These are phyloP conservation scores for Ardeotis arabs DNA, from an alignment of 2,113 vertebrate genomes.

Conservation along the genomic window DNA sequence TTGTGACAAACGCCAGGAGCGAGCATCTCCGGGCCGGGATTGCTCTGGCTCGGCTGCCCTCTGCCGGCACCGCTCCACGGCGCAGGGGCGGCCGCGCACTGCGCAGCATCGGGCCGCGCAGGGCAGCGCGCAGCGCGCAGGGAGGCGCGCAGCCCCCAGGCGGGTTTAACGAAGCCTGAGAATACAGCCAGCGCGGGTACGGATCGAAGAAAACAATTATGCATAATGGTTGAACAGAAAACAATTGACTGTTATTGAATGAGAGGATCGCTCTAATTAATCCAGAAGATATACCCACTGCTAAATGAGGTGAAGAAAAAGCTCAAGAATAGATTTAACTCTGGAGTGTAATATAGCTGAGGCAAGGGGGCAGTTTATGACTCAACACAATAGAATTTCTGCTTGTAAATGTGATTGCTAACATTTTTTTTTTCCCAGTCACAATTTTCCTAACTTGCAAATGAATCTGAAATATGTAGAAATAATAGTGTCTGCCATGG, in stretches of 20 bases:
- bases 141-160: neutral
- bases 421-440: conserved; percentile 26
- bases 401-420: conserved; percentile 35
- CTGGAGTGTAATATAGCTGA: conserved; percentile 28
- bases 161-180: conserved; percentile 53
- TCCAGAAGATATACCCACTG: conserved; percentile 71
- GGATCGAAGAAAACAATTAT: conserved; percentile 65
- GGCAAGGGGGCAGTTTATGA: conserved; percentile 68
- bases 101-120: neutral
- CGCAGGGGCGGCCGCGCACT: conserved; percentile 20
- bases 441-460: conserved; percentile 57
- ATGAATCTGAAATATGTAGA: conserved; percentile 57
- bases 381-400: conserved; percentile 54
- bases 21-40: conserved; percentile 68
- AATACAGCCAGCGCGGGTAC: conserved; percentile 27
- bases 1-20: neutral
- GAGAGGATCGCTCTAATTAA: conserved; percentile 71
- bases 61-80: conserved; percentile 76
- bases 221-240: conserved; percentile 56
- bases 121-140: neutral
- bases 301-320: conserved; percentile 73
- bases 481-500: conserved; percentile 50
- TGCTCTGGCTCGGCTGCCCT: conserved; percentile 84
- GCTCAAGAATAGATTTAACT: conserved; percentile 48
- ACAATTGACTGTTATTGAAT: conserved; percentile 63